Conservation (phyloP, 2,888 invertebrate species). For the Helicoverpa assulta region DNA sequence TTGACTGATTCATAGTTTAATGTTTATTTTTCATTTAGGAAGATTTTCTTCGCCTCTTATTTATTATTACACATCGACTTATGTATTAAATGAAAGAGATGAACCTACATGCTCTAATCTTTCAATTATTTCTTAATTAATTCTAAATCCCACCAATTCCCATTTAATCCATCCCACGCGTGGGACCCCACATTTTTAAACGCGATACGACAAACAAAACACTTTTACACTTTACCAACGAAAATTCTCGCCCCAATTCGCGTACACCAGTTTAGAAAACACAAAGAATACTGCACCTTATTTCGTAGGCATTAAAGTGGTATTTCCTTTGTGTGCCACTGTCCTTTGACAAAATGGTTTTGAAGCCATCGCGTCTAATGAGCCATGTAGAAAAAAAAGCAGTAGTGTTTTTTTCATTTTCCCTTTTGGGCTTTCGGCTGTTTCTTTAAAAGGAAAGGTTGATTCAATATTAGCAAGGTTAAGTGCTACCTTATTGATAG, state of each 20-base stretch:
- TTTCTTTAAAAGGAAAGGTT: slow-evolving; percentile 68
- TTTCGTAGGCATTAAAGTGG: slow-evolving; percentile 40
- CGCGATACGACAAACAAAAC: slow-evolving; percentile 66
- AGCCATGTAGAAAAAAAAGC: slow-evolving; percentile 69
- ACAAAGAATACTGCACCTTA: slow-evolving; percentile 45
- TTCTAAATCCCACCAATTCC: slow-evolving; percentile 30
- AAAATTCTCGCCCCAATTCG: slow-evolving; percentile 71
- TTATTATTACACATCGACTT: too few relatives aligned
- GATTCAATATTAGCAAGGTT: slow-evolving; percentile 67
- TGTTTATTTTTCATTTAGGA: too few relatives aligned
- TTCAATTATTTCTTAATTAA: too few relatives aligned
- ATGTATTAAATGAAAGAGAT: too few relatives aligned
- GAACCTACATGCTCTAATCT: too few relatives aligned
- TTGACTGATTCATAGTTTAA: too few relatives aligned
- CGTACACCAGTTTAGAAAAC: slow-evolving; percentile 42
- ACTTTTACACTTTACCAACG: slow-evolving; percentile 69
- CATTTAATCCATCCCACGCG: slow-evolving; percentile 25
- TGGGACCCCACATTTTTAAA: slow-evolving; percentile 57
- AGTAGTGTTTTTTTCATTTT: slow-evolving; percentile 65
- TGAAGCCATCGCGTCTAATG: slow-evolving; percentile 72
- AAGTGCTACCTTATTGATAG: slow-evolving; percentile 56
- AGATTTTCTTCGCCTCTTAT: too few relatives aligned
- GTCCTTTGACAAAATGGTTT: slow-evolving; percentile 57
- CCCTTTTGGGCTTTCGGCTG: slow-evolving; percentile 60
- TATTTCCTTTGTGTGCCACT: slow-evolving; percentile 38